Base-by-base conservation (phyloP, 2,113 vertebrate genomes). In the Amphilophus citrinellus region DNA sequence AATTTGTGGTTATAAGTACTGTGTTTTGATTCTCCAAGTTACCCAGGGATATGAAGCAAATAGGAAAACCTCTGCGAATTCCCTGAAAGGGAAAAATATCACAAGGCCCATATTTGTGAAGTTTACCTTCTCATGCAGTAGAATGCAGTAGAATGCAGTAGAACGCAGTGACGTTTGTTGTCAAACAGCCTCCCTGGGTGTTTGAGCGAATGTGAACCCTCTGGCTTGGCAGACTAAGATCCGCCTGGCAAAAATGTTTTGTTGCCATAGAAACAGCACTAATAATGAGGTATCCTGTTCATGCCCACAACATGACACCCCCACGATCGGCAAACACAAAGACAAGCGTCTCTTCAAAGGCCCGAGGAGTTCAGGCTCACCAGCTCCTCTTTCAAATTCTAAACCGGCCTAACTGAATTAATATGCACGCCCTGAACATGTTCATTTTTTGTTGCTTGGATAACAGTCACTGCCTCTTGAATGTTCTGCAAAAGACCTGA, bases 241-340 rank as follows among this genome's bases (percentile, higher is more conserved):
- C 77, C 68, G 77, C 79, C 83, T 81, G 56, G 44, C 65, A 92
- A 90, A 92, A 77, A 82, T 15, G n/a, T 83, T 32, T 17, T 83
- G 93, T 95, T 94, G 91, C 94, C 80, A 95, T 94, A 88, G 94
- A 86, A 94, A 96, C 95, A 61, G 85, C 59, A 53, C 73, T 83
- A 76, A 89, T 93, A 93, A 93, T 86, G 84, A 88, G 63, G 57
- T 86, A 83, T 77, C 85, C 92, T 92, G 92, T 93, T 94, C 87
- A 89, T 85, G 83, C 39, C 77, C 76, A 91, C 91, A 82, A 92
- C 85, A 77, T 24, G 47, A 84, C 84, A 88, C 35, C 57, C 66
- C 76, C 20, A 8, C n/a, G 22, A 77, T 84, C 35, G 13, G 62
- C 75, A 85, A 87, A 89, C 80, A 93, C 89, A 88, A 89, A 89